A percentile compares a stretch with the other conserved stretches of the same genome.
Evolutionary conservation across 64 coral and sea anemone genomes (phyloP).

Genomic region (Astreopora myriophthalma): DNA sequence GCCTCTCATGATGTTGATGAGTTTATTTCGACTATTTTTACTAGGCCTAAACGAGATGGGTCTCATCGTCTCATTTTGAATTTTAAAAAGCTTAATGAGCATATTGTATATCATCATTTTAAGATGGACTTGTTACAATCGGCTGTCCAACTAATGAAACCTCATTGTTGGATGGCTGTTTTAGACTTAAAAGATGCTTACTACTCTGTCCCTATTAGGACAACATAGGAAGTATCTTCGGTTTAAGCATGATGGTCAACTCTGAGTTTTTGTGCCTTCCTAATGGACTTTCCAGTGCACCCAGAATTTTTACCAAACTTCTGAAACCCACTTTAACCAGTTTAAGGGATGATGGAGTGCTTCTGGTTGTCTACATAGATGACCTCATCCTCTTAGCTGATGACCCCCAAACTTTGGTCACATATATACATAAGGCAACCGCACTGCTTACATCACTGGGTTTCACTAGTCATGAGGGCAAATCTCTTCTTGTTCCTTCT

Average conservation of each 20-base stretch:
- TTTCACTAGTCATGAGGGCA: not conserved
- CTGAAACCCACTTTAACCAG: conserved; percentile 49
- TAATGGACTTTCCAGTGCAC: conserved; percentile 46
- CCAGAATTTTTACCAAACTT: conserved; percentile 63
- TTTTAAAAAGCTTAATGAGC: conserved; percentile 68
- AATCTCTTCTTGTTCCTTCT: not conserved
- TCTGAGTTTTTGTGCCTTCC: conserved; percentile 55
- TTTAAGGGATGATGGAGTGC: conserved; percentile 21
- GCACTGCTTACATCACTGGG: not conserved
- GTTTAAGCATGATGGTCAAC: conserved; percentile 29
- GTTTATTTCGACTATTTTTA: conserved; percentile 72
- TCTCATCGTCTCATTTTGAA: conserved; percentile 70
- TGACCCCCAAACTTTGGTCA: not conserved
- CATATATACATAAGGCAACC: not conserved
- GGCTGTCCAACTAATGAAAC: conserved; percentile 27
- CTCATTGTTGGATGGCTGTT: conserved; percentile 63
- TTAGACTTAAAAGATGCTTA: too few species aligned
- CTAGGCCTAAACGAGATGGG: conserved; percentile 69
- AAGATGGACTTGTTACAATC: conserved; percentile 66
- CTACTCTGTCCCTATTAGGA: too few species aligned
- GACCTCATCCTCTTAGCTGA: conserved; percentile 38
- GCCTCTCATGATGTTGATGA: not conserved
- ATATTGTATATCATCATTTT: conserved; percentile 59
- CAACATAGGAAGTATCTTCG: conserved; percentile 49
- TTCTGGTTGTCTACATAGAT: conserved; percentile 53